These are phyloP conservation scores for Dendrophyllia cribrosa DNA, from an alignment of 64 coral and sea anemone species.

Conservation along the genomic window DNA sequence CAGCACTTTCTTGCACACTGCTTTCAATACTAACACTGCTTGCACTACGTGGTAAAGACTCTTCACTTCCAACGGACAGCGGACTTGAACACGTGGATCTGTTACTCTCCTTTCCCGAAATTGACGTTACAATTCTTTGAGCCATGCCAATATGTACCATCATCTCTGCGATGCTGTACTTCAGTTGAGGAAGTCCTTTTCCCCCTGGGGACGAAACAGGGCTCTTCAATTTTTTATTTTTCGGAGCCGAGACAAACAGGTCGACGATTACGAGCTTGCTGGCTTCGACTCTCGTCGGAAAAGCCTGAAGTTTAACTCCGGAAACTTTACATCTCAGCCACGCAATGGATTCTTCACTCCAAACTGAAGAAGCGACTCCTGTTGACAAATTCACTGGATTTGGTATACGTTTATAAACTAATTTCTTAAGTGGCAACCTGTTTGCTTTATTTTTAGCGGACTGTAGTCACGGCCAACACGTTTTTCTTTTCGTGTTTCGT, in stretches of 20 bases:
- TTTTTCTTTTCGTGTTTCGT: too few relatives aligned
- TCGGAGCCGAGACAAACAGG: slow-evolving; percentile 54
- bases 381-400: neutral
- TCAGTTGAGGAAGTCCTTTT: slow-evolving; percentile 56
- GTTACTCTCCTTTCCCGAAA: neutral
- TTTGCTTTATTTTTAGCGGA: too few relatives aligned
- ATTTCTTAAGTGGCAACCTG: too few relatives aligned
- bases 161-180: slow-evolving; percentile 83
- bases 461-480: too few relatives aligned
- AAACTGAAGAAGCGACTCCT: slow-evolving; percentile 61
- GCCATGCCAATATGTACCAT: slow-evolving; percentile 77
- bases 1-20: slow-evolving; percentile 5
- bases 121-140: slow-evolving; percentile 33
- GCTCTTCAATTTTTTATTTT: neutral
- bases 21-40: slow-evolving; percentile 64
- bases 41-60: slow-evolving; percentile 42
- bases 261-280: slow-evolving; percentile 73
- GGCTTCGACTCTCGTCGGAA: slow-evolving; percentile 47
- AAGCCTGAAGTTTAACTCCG: slow-evolving; percentile 75
- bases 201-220: neutral
- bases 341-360: slow-evolving; percentile 70
- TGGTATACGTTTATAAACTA: too few relatives aligned
- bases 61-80: slow-evolving; percentile 32
- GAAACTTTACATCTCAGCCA: slow-evolving; percentile 80
- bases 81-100: slow-evolving; percentile 55